A percentile compares a stretch with the other conserved stretches of the same genome.
Evolutionary conservation across 1,140 invertebrate species (phyloP).

Genomic region (Trichonephila clavipes): DNA sequence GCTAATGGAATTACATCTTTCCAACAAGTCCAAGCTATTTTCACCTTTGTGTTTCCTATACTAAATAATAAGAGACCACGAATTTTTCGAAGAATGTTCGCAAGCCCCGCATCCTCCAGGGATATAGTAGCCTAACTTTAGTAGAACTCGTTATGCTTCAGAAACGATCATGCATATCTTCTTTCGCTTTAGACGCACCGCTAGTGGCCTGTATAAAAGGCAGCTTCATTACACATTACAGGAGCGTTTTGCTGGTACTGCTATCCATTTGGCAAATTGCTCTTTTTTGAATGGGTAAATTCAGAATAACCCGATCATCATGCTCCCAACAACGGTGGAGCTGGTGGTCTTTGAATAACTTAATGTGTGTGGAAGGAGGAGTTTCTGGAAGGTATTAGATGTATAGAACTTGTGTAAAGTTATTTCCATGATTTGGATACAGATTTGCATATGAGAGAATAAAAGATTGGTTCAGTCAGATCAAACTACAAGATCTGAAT

Average conservation of each 20-base stretch:
- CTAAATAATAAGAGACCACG: neutral
- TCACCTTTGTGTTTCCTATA: neutral
- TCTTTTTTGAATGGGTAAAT: slow-evolving; percentile 55
- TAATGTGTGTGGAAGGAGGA: neutral
- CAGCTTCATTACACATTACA: slow-evolving; percentile 47
- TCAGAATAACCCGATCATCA: slow-evolving; percentile 38
- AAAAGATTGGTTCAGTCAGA: neutral
- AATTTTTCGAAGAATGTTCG: neutral
- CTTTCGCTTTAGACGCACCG: neutral
- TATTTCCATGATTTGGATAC: neutral
- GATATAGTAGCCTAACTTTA: neutral
- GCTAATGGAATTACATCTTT: neutral
- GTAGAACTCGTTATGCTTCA: neutral
- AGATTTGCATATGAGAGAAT: neutral
- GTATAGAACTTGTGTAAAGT: neutral
- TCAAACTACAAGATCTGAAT: neutral
- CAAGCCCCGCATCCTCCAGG: neutral
- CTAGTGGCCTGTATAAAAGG: slow-evolving; percentile 5
- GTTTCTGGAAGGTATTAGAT: neutral
- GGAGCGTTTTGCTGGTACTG: slow-evolving; percentile 33
- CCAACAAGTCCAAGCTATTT: neutral
- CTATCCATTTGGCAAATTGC: slow-evolving; percentile 59
- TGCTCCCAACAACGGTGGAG: neutral
- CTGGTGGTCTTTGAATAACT: neutral
- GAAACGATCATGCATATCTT: neutral